These are phyloP conservation scores for Watsonalla binaria DNA, from an alignment of 2,888 invertebrate genomes.

Conservation along the genomic window DNA sequence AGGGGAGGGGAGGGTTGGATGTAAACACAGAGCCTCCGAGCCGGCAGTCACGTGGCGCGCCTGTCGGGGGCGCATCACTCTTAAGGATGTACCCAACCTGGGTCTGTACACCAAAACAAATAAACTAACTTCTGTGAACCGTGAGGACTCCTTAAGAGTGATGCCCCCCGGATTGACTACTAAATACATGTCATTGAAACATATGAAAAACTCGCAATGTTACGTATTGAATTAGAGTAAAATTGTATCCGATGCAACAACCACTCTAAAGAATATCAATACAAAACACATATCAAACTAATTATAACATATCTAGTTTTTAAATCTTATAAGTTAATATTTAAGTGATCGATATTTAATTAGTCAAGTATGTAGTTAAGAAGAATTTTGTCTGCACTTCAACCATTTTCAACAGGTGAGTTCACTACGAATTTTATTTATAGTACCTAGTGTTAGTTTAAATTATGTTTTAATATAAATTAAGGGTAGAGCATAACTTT, in stretches of 20 bases:
- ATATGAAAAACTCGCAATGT: constrained; percentile 33
- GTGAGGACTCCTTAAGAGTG: constrained; percentile 52
- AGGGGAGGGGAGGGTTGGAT: constrained; percentile 41
- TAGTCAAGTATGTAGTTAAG: constrained; percentile 3
- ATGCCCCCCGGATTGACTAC: constrained; percentile 52
- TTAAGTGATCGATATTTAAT: not conserved
- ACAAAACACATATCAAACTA: constrained; percentile 73
- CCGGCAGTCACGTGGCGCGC: constrained; percentile 77
- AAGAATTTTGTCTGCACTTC: not conserved
- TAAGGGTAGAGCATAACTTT: too few species aligned
- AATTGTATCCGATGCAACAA: constrained; percentile 65
- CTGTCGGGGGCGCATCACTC: constrained; percentile 77
- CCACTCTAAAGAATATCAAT: constrained; percentile 76
- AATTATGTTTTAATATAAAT: not conserved
- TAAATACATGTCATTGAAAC: constrained; percentile 28
- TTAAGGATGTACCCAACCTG: constrained; percentile 53
- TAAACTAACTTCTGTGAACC: constrained; percentile 7
- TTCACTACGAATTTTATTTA: not conserved
- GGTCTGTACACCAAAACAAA: constrained; percentile 15
- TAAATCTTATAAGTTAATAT: not conserved
- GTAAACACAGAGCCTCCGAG: constrained; percentile 70
- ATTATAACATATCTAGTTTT: constrained; percentile 46
- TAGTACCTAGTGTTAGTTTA: not conserved
- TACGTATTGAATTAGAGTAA: constrained; percentile 66
- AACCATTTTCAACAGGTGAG: not conserved